Percentiles rank a stretch among this genome's conserved stretches.
phyloP scores from a whole-genome alignment of 1,140 invertebrate genomes.

The Anthonomus grandis region DNA sequence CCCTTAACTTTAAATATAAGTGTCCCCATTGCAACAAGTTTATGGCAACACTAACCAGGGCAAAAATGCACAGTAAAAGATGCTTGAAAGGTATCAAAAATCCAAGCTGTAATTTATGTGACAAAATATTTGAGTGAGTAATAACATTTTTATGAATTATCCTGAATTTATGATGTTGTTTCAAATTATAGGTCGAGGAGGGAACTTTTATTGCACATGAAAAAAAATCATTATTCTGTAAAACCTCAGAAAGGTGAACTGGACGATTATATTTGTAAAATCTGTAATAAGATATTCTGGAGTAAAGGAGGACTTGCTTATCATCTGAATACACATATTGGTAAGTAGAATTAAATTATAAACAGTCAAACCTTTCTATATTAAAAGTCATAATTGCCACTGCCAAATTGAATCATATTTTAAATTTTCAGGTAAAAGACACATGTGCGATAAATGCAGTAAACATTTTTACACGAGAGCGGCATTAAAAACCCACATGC shows the following conservation, averaged over 20 bases:
- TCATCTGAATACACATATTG: slow-evolving; percentile 19
- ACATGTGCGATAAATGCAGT: slow-evolving; percentile 23
- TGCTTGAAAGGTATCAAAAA: slow-evolving; percentile 10
- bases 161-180: too few species aligned
- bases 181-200: not conserved
- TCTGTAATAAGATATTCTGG: slow-evolving; percentile 13
- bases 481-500: slow-evolving; percentile 15
- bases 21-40: slow-evolving; percentile 13
- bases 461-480: slow-evolving; percentile 23
- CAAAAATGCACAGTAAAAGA: slow-evolving; percentile 2
- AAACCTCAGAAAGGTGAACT: not conserved
- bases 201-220: slow-evolving; percentile 6
- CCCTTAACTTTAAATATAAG: slow-evolving; percentile 20
- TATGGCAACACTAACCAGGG: slow-evolving; percentile 3
- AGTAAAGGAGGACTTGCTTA: slow-evolving; percentile 5
- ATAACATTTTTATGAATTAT: too few species aligned
- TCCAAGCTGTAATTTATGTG: slow-evolving; percentile 11
- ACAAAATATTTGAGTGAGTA: slow-evolving; percentile 8
- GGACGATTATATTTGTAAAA: not conserved
- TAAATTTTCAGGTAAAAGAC: slow-evolving; percentile 16
- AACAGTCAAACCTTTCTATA: too few species aligned
- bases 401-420: too few species aligned
- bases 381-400: too few species aligned
- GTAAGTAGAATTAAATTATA: slow-evolving; percentile 7
- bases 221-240: not conserved